Evolutionary conservation across 2,888 invertebrate genomes (phyloP), one percentile per base, ranked within the genome.

Genomic region (Fissipunctia ypsillon): DNA sequence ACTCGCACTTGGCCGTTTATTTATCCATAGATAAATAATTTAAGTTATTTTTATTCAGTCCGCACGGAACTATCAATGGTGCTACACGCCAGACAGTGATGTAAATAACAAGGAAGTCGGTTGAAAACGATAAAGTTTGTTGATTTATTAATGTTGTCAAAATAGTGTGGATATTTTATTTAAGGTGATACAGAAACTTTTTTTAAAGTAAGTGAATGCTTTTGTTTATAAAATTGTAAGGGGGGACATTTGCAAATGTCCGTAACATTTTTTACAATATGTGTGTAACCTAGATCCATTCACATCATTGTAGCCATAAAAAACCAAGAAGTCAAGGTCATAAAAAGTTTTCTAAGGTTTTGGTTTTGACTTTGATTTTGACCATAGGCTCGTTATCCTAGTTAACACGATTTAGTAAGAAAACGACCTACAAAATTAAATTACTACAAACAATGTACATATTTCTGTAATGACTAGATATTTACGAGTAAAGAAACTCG

Each of bases 161-260:
- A 48, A 28, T n/a, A 48, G 25, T 74, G 75, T 16, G 35, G 12
- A 28, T 19, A n/a, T 35, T 57, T 19, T 4, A 7, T 28, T 19
- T 3, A 38, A 22, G 10, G 50, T 64, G 35, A 10, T 10, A 31
- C 0, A n/a, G 3, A 25, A 22, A 25, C 6, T 19, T 19, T n/a
- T 59, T 2, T 19, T 12, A 74, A 43, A 19, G 75, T 74, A 74
- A 74, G 74, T 74, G 41, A 9, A 31, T 56, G 10, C 1, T 19
- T 35, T 28, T 28, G 5, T 28, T 35, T 22, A 28, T 67, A 12
- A 16, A 22, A 25, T 45, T 68, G 2, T 35, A 19, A 35, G 5
- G 10, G 6, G 41, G 41, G 41, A n/a, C 12, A 35, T 0, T 25
- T 25, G 9, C 19, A 10, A 60, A 31, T 16, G 5, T 25, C 2